Evolutionary conservation across 35 echinoderm and acorn worm genomes (phyloP).

Genomic region (Patiria miniata): DNA sequence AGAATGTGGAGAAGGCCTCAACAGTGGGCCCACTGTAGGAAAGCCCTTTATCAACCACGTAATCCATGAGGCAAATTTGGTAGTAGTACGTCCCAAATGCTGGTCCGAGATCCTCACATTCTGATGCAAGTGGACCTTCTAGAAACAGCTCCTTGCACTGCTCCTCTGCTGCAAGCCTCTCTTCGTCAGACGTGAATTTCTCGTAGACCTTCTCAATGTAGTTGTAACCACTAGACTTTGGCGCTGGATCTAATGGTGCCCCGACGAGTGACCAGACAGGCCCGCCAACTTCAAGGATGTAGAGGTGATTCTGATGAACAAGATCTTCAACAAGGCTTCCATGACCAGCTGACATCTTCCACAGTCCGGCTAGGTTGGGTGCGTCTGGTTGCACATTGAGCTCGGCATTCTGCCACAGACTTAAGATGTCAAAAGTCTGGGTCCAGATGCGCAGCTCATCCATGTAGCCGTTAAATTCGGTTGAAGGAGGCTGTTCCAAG

Average conservation of each 20-base stretch:
- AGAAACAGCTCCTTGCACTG: slow-evolving; percentile 53
- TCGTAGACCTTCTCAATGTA: slow-evolving; percentile 49
- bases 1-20: slow-evolving; percentile 53
- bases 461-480: slow-evolving; percentile 68
- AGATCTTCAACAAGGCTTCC: slow-evolving; percentile 42
- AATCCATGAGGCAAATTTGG: slow-evolving; percentile 68
- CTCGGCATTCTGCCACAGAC: slow-evolving; percentile 51
- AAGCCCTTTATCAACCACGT: slow-evolving; percentile 23
- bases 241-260: slow-evolving; percentile 39
- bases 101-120: slow-evolving; percentile 60
- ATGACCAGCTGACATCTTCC: slow-evolving; percentile 79
- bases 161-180: slow-evolving; percentile 43
- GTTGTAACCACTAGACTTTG: slow-evolving; percentile 29
- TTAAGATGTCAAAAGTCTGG: slow-evolving; percentile 54
- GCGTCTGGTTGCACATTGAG: slow-evolving; percentile 53
- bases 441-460: slow-evolving; percentile 83
- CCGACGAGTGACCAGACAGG: slow-evolving; percentile 59
- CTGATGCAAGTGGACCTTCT: slow-evolving; percentile 24
- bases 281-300: slow-evolving; percentile 36
- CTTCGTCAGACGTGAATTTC: slow-evolving; percentile 38
- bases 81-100: slow-evolving; percentile 59
- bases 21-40: slow-evolving; percentile 22
- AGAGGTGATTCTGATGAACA: slow-evolving; percentile 34
- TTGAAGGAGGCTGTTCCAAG: slow-evolving; percentile 12
- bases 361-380: slow-evolving; percentile 53